Base-by-base conservation (phyloP, 2,797 vertebrate genomes). In the Eulemur albifrons region DNA sequence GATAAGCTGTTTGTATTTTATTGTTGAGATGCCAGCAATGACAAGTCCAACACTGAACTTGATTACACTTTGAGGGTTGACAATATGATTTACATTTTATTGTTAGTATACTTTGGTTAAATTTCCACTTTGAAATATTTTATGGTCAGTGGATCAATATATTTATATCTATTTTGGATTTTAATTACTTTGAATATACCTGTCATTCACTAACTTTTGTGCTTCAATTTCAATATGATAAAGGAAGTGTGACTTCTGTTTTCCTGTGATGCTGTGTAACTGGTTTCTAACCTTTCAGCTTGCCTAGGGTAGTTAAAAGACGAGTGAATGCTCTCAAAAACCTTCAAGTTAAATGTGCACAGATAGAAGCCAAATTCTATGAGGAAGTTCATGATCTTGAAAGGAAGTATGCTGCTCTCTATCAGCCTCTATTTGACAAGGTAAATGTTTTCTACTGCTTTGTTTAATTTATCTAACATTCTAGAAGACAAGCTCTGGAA, bases 291-390 rank as follows among this genome's bases (percentile, higher is more conserved):
- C 85, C 94, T 98, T 97, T 94, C 98, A 99, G 99, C 98, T 99
- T 99, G 98, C 99, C 99, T 93, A 99, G 99, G 99, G 99, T 99
- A 96, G 99, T 99, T 91, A 99, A 99, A 99, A 99, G 99, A 97
- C 99, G 99, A 10, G 99, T 99, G n/a, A 99, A 99, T 93, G 99
- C 99, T 92, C 99, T 99, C 40, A 99, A 99, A 98, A 99, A 99
- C 97, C 99, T 99, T 98, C 99, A 99, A 98, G 99, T 99, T 92
- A 99, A 99, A 97, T 99, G 99, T 94, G 99, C 99, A 88, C 99
- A 99, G 98, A 99, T 99, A 95, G 99, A 99, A 98, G 99, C 99
- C 17, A 99, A 99, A 97, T 99, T 99, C 98, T 99, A 99, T 59
- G 99, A 99, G 98, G 99, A 99, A 98, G 99, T 99, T 93, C 99